Percentiles rank a stretch among this genome's conserved stretches.
phyloP scores from a whole-genome alignment of 2,888 invertebrate genomes.

The Drymonia ruficornis region DNA sequence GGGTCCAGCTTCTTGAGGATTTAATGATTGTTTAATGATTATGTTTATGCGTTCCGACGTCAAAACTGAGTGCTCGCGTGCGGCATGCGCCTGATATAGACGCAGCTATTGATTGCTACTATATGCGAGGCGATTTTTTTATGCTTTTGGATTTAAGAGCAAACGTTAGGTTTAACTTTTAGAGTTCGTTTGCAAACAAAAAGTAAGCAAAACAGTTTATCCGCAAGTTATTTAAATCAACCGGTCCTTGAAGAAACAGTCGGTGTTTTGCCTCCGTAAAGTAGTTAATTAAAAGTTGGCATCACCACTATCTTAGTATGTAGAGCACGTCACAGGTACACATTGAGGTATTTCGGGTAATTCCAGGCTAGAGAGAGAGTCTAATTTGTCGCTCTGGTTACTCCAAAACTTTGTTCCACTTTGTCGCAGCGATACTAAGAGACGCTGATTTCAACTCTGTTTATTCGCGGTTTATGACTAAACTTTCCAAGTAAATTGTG shows the following conservation, averaged over 20 bases:
- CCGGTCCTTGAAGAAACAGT: neutral
- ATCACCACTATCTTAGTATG: conserved; percentile 32
- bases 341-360: conserved; percentile 34
- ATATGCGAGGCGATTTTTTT: no score
- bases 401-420: conserved; percentile 37
- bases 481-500: conserved; percentile 53
- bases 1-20: conserved; percentile 20
- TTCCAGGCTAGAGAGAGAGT: conserved; percentile 32
- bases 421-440: conserved; percentile 26
- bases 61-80: no score
- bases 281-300: conserved; percentile 28
- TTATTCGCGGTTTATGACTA: conserved; percentile 50
- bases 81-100: no score
- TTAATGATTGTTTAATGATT: conserved; percentile 24
- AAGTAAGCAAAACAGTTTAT: neutral
- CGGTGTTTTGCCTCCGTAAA: conserved; percentile 13
- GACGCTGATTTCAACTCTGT: conserved; percentile 48
- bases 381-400: conserved; percentile 50
- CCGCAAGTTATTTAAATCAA: neutral
- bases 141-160: neutral
- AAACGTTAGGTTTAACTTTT: neutral
- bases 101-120: no score
- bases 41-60: conserved; percentile 20
- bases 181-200: neutral
- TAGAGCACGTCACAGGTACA: conserved; percentile 28